These are phyloP conservation scores for Neria commutata DNA, from an alignment of 2,888 invertebrate species.

Conservation along the genomic window DNA sequence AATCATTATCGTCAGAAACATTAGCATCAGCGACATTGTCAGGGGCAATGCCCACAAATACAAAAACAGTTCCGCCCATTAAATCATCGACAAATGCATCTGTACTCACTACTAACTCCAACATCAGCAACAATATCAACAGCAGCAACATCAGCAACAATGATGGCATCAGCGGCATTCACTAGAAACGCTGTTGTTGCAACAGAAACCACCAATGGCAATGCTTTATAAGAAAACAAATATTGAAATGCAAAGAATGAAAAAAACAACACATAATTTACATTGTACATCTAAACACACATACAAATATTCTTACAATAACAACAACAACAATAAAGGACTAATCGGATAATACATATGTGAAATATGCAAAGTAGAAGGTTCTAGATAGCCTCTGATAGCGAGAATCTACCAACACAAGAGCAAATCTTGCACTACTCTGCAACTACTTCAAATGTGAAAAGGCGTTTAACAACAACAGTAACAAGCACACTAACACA, in stretches of 20 bases:
- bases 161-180: constrained; percentile 23
- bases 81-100: constrained; percentile 7
- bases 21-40: constrained; percentile 1
- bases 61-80: constrained; percentile 42
- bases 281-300: constrained; percentile 26
- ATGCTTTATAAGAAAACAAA: constrained; percentile 52
- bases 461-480: constrained; percentile 13
- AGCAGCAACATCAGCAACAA: constrained; percentile 25
- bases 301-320: constrained; percentile 18
- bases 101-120: constrained; percentile 5
- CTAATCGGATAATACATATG: too few species aligned
- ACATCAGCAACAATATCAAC: constrained; percentile 1
- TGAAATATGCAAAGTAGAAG: constrained; percentile 30
- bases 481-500: constrained; percentile 19
- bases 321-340: constrained; percentile 22
- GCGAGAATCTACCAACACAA: too few species aligned
- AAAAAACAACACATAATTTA: constrained; percentile 24
- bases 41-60: constrained; percentile 21
- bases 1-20: constrained; percentile 5
- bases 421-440: constrained; percentile 4
- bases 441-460: constrained; percentile 13
- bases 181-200: constrained; percentile 53
- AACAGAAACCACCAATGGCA: constrained; percentile 61
- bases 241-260: constrained; percentile 20
- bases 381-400: too few species aligned